Evolutionary conservation across 2,888 invertebrate genomes (phyloP), one percentile per base, ranked within the genome.

Genomic region (Nemapogon koenigi): DNA sequence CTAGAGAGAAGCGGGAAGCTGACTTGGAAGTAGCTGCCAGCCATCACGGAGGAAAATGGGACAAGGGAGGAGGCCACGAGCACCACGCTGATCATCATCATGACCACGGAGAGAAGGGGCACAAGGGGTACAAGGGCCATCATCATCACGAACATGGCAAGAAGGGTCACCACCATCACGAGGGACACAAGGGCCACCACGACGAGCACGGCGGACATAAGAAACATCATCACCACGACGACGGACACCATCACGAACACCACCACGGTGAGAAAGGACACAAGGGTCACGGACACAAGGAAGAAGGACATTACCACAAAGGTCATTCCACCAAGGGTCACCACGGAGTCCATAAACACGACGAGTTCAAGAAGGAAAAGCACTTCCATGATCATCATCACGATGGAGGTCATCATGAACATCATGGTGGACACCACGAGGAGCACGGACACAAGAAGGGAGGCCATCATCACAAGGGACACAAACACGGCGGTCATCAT

Each of bases 251-350:
- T 48, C 80, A 81, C 33, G 83, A 85, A 44, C 83, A 85, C 43
- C 83, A 86, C 48, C 83, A 85, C 47, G 86, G 84, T 3, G 84
- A 85, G 37, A 85, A 87, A 51, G 86, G 85, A 1, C 83, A 85
- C 51, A 85, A 85, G 47, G 85, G 85, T 2, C 72, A 73, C 41
- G 71, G 73, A 0, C 75, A 73, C 41, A 76, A 81, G 43, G 80
- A 78, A 43, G 62, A 78, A 46, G 91, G 91, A 2, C 83, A 85
- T 48, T 91, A 87, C 62, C 89, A 89, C 46, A 92, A 92, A 55
- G 91, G 91, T 0, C 91, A 92, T 66, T 88, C 87, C 49, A 91
- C 91, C 46, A 90, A 92, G 60, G 91, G 92, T 40, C 90, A 90
- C 50, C 92, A 92, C 55, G 88, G 91, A 49, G 85, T 91, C 2